Base-by-base conservation (phyloP, 2,888 invertebrate genomes). In the Chesias legatella region DNA sequence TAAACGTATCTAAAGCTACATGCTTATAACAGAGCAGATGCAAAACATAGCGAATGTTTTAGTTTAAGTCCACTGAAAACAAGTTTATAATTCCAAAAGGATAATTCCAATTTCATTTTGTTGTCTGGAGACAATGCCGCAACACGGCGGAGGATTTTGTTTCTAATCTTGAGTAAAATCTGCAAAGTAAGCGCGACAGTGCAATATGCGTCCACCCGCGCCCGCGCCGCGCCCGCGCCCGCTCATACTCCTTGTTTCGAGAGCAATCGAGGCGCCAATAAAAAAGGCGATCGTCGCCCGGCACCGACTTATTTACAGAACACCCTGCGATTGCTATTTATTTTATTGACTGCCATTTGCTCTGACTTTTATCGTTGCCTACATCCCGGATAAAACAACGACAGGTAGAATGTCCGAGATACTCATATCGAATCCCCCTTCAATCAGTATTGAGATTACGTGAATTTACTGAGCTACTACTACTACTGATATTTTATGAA, bases 241-340 rank as follows among this genome's bases (percentile, higher is more conserved):
- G 13, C 70, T 76, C 74, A 62, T 80, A 74, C 81, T 80, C 84
- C 70, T 77, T 80, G 84, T 85, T 83, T 85, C 81, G 82, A 88
- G 88, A 84, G 88, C 86, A 80, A 88, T 88, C 80, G 83, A 82
- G 84, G 84, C 85, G 82, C 79, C 88, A 88, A 89, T 89, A 89
- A 89, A 89, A 88, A 88, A 88, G 82, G 68, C 86, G 85, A 88
- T 84, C 84, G 84, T 77, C 82, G 79, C 85, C 84, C 67, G 68
- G 67, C 71, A 73, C 73, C 79, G 74, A 85, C 85, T 86, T 88
- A 88, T 88, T 88, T 88, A 88, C 88, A 85, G 86, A 85, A 84
- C 81, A 84, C 86, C 84, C 84, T 78, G 81, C 82, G 79, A 70
- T 74, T 62, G 82, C 85, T 88, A 88, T 88, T 88, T 88, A 88